phyloP scores from a whole-genome alignment of 2,888 invertebrate species.

The Ectemnius lituratus region DNA sequence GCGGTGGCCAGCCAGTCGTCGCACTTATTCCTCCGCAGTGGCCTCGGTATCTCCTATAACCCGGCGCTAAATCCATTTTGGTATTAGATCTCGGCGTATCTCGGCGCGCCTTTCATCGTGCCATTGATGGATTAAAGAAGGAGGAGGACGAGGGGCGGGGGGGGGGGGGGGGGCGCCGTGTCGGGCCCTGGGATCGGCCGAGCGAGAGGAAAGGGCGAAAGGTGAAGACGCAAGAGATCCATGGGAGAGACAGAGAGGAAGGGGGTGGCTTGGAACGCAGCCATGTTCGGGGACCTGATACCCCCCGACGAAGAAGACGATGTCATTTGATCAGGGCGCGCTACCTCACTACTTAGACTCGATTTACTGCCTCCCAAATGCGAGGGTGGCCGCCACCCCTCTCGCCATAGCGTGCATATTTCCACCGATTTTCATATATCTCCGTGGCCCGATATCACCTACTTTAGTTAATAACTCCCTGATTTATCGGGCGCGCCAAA shows the following conservation, averaged over 20 bases:
- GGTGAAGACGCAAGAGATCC: constrained; percentile 22
- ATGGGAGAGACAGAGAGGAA: constrained; percentile 27
- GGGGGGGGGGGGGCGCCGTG: too few species aligned
- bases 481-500: constrained; percentile 1
- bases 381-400: background rate
- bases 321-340: constrained; percentile 37
- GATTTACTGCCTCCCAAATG: constrained; percentile 31
- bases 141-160: constrained; percentile 32
- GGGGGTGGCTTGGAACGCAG: constrained; percentile 53
- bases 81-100: constrained; percentile 68
- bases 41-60: constrained; percentile 58
- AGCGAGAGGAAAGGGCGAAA: constrained; percentile 24
- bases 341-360: constrained; percentile 30
- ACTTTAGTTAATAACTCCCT: constrained; percentile 9
- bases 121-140: constrained; percentile 66
- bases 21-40: constrained; percentile 52
- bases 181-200: constrained; percentile 15
- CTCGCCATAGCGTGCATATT: background rate
- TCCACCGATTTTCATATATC: constrained; percentile 6
- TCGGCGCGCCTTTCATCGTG: constrained; percentile 60
- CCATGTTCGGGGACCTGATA: constrained; percentile 51
- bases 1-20: constrained; percentile 45
- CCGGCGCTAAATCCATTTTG: constrained; percentile 66
- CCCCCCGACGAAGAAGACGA: constrained; percentile 26
- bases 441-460: background rate